phyloP scores from a whole-genome alignment of 1,140 invertebrate genomes.

The Lamellibrachia luymesi region DNA sequence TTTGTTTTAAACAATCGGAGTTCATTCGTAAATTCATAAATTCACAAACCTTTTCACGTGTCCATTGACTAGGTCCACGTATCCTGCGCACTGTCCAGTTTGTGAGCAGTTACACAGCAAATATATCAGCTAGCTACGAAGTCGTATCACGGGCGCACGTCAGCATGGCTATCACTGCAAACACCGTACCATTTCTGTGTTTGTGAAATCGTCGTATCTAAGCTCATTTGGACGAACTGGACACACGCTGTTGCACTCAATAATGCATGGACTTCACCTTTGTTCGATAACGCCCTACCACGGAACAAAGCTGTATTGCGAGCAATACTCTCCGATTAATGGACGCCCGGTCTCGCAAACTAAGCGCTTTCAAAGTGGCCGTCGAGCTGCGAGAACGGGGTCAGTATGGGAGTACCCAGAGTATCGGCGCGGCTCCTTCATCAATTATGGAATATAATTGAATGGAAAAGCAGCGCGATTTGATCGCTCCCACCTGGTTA shows the following conservation, averaged over 20 bases:
- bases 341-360: background rate
- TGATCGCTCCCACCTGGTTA: slow-evolving; percentile 3
- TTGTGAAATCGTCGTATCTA: background rate
- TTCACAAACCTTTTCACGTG: background rate
- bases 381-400: background rate
- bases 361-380: background rate
- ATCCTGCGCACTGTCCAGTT: background rate
- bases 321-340: background rate
- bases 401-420: background rate
- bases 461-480: background rate
- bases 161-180: background rate
- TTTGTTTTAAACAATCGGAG: no score
- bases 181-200: background rate
- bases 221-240: background rate
- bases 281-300: background rate
- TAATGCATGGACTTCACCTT: background rate
- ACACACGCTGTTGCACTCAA: background rate
- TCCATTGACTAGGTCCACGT: background rate
- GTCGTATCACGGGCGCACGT: background rate
- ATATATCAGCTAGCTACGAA: background rate
- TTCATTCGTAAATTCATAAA: no score
- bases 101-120: background rate
- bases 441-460: slow-evolving; percentile 6
- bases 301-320: background rate
- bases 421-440: background rate